phyloP scores from a whole-genome alignment of 2,888 invertebrate genomes.

The Mesorhabditis sp. region DNA sequence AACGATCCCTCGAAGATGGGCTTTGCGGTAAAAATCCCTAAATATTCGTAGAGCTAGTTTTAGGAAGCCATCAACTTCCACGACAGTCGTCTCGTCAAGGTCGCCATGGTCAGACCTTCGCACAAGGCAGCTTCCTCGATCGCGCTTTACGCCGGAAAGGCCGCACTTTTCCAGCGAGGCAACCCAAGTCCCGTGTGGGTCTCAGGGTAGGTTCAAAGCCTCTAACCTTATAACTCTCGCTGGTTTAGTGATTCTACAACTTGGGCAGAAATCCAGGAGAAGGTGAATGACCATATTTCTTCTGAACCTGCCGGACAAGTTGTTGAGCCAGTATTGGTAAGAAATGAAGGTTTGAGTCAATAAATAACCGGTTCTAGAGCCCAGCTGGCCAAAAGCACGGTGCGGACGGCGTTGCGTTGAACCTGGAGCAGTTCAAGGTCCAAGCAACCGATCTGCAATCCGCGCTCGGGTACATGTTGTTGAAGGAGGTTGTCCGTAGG shows the following conservation, averaged over 20 bases:
- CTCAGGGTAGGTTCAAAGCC: conserved; percentile 22
- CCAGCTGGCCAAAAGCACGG: conserved; percentile 16
- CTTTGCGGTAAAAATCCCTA: conserved; percentile 31
- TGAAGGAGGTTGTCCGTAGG: conserved; percentile 72
- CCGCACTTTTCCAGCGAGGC: conserved; percentile 24
- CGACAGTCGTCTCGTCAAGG: conserved; percentile 25
- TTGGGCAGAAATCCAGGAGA: conserved; percentile 38
- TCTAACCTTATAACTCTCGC: background rate
- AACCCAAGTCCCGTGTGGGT: conserved; percentile 30
- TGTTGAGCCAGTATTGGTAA: conserved; percentile 6
- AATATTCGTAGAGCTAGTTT: conserved; percentile 8
- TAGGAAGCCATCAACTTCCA: conserved; percentile 49
- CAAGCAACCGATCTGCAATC: conserved; percentile 84
- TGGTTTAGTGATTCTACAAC: conserved; percentile 28
- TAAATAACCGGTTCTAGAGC: conserved; percentile 18
- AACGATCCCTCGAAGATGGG: conserved; percentile 46
- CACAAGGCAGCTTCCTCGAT: conserved; percentile 30
- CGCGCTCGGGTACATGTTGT: conserved; percentile 76
- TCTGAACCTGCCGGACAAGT: conserved; percentile 9
- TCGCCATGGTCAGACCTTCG: conserved; percentile 27
- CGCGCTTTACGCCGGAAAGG: conserved; percentile 29
- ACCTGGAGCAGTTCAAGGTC: conserved; percentile 60
- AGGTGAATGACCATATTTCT: conserved; percentile 32
- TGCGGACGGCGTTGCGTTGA: conserved; percentile 8
- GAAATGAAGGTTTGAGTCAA: background rate